Evolutionary conservation across 2,888 invertebrate genomes (phyloP).

Genomic region (Epiblema foenella): DNA sequence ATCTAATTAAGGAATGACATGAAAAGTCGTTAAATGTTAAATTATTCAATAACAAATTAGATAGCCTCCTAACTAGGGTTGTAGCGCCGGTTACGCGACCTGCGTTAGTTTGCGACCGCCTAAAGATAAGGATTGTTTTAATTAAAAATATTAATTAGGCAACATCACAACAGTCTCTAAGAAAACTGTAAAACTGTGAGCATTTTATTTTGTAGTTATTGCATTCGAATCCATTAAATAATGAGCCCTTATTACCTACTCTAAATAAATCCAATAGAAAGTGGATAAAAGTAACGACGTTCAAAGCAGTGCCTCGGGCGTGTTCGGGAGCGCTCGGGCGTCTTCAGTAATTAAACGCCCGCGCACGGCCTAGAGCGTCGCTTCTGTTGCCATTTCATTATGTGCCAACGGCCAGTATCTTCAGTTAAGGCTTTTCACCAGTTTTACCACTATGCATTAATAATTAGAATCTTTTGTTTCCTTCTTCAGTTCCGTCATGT

Average conservation of each 20-base stretch:
- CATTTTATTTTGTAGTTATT: too few species aligned
- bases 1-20: slow-evolving; percentile 12
- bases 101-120: too few species aligned
- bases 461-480: too few species aligned
- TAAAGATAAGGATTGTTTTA: too few species aligned
- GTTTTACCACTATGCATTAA: too few species aligned
- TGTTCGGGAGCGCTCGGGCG: slow-evolving; percentile 58
- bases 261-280: too few species aligned
- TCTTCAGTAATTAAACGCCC: slow-evolving; percentile 53
- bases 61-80: not conserved
- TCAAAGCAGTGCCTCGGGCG: slow-evolving; percentile 60
- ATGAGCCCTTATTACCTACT: too few species aligned
- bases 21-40: slow-evolving; percentile 21
- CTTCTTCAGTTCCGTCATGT: too few species aligned
- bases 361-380: slow-evolving; percentile 61
- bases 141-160: too few species aligned
- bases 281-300: slow-evolving; percentile 65
- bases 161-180: too few species aligned
- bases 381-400: slow-evolving; percentile 58
- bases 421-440: not conserved
- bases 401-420: not conserved
- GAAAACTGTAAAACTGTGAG: too few species aligned
- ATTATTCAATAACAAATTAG: slow-evolving; percentile 12
- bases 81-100: not conserved
- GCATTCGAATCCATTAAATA: too few species aligned